Conservation (phyloP, 2,888 invertebrate genomes). For the Calameuta pallipes region DNA sequence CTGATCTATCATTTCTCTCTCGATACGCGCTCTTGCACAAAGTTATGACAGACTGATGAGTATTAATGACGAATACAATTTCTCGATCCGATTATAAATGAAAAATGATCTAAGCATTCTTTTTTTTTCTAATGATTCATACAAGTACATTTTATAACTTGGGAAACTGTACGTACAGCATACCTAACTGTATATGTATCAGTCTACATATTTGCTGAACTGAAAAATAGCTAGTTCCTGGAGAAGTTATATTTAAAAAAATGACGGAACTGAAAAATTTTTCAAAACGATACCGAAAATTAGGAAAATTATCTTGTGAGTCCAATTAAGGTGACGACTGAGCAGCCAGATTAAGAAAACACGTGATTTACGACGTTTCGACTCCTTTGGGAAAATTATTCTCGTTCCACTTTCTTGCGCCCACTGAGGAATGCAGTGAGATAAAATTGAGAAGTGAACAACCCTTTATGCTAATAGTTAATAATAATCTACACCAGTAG, state of each 20-base stretch:
- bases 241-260: neutral
- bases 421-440: neutral
- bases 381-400: neutral
- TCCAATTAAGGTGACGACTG: too few species aligned
- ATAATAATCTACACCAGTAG: neutral
- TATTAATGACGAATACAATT: neutral
- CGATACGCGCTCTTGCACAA: neutral
- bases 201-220: too few species aligned
- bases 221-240: too few species aligned
- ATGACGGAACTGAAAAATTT: neutral
- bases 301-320: neutral
- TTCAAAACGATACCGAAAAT: neutral
- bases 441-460: neutral
- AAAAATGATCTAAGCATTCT: neutral
- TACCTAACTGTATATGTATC: too few species aligned
- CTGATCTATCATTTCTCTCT: neutral
- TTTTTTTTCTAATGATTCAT: neutral
- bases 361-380: too few species aligned
- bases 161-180: neutral
- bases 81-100: neutral
- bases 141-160: neutral
- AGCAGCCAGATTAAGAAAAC: too few species aligned
- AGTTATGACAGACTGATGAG: neutral
- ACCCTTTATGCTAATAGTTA: neutral
- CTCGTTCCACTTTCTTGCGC: neutral